phyloP scores from a whole-genome alignment of 2,888 invertebrate genomes.

The Rhamnusium bicolor region DNA sequence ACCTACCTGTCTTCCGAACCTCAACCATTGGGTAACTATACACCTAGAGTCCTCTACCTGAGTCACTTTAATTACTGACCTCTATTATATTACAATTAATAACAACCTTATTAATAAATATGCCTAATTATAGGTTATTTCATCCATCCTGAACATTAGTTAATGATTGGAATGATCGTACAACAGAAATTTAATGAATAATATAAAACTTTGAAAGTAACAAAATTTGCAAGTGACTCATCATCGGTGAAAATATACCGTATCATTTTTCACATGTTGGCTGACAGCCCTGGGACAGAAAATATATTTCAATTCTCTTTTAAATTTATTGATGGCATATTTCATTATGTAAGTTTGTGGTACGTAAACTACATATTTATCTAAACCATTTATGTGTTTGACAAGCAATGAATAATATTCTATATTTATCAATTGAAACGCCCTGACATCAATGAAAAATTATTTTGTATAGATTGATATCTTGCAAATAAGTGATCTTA shows the following conservation, averaged over 20 bases:
- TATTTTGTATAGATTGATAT: neutral
- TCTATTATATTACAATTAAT: too few relatives aligned
- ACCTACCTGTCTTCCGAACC: too few relatives aligned
- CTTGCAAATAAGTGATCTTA: too few relatives aligned
- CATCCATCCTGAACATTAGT: neutral
- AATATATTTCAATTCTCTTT: constrained; percentile 1
- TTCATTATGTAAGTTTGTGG: neutral
- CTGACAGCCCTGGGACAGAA: neutral
- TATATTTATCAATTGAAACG: neutral
- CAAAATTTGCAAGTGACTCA: neutral
- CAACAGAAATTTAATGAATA: neutral
- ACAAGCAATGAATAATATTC: constrained; percentile 1
- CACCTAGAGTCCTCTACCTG: too few relatives aligned
- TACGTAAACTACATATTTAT: neutral
- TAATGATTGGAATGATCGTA: too few relatives aligned
- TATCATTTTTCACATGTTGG: neutral
- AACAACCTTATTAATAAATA: neutral
- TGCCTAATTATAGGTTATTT: neutral
- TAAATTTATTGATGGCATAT: neutral
- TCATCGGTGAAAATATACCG: neutral
- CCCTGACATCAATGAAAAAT: neutral
- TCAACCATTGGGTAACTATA: too few relatives aligned
- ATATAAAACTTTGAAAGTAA: neutral
- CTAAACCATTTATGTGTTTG: neutral
- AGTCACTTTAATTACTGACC: too few relatives aligned